Base-by-base conservation (phyloP, 2,113 vertebrate species). In the Pelusios castaneus region DNA sequence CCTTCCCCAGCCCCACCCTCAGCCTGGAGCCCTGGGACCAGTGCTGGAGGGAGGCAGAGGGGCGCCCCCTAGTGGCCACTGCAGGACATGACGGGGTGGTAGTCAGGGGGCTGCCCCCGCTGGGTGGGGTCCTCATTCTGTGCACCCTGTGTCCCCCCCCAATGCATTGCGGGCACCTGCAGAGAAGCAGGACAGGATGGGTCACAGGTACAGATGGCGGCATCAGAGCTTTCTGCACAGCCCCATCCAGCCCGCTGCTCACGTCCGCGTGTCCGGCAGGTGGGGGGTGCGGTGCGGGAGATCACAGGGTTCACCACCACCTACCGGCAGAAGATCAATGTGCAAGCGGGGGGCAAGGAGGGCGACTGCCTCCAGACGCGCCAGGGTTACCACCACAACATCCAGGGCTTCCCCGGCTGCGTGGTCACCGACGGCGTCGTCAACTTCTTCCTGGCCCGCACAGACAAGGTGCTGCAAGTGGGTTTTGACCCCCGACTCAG, bases 371-470 rank as follows among this genome's bases (percentile, higher is more conserved):
- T 99, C 25, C 98, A 97, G 49, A 97, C 98, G 0, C 97, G 96
- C 31, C 95, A 88, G 0, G 99, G 99, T 45, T 98, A 98, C 96
- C 97, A 99, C 80, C 99, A 99, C 34, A 82, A 82, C 84, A 98
- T 99, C 4, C 83, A 98, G 2, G 99, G 98, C 17, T 99, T 99
- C 95, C 98, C 99, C 1, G 97, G 96, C 93, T 99, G 99, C 31
- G 99, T 99, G 60, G 98, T 99, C 52, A 97, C 98, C 0, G 99
- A 99, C 14, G 99, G 97, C 0, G 98, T 99, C 10, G 98, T 99
- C 63, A 99, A 99, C 97, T 99, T 99, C 96, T 99, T 99, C 96
- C 97, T 99, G 97, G 99, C 97, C 19, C 98, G 97, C 63, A 99
- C 99, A 0, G 98, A 99, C 52, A 99, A 99, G 95, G 94, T 99